Percentiles rank a stretch among this genome's conserved stretches.
Evolutionary conservation across 1,140 invertebrate species (phyloP).

Genomic region (Eupristina koningsbergeri): DNA sequence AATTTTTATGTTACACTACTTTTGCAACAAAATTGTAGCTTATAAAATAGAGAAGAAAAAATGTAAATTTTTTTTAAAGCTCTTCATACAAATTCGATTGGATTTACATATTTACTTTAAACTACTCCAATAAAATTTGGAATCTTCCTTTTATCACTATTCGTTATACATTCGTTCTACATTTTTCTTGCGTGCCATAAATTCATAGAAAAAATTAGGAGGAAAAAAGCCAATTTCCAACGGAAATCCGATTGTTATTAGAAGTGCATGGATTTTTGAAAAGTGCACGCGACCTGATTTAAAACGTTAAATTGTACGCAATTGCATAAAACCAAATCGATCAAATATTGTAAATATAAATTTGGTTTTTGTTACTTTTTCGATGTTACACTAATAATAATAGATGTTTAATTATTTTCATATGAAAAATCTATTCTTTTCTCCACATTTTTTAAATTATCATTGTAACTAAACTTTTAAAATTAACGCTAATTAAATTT

Average conservation of each 20-base stretch:
- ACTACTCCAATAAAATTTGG: not conserved
- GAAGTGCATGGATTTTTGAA: not conserved
- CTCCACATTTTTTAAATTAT: not conserved
- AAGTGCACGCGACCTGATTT: not conserved
- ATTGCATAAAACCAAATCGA: not conserved
- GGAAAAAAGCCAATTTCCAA: not conserved
- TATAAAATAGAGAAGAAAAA: not conserved
- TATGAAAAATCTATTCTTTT: not conserved
- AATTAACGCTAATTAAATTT: no score
- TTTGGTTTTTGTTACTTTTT: not conserved
- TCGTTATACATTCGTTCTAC: not conserved
- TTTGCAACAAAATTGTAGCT: not conserved
- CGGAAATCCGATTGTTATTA: not conserved
- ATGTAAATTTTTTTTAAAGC: not conserved
- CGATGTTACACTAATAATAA: no score
- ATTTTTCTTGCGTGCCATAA: not conserved
- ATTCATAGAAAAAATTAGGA: not conserved
- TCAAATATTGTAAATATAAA: slow-evolving; percentile 2
- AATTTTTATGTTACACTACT: no score
- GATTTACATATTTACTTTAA: not conserved
- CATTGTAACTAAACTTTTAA: not conserved
- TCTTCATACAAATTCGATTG: not conserved
- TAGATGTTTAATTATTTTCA: not conserved
- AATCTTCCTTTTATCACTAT: not conserved
- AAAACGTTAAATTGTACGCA: not conserved